Evolutionary conservation across 2,113 vertebrate genomes (phyloP).

Genomic region (Apodemus sylvaticus): DNA sequence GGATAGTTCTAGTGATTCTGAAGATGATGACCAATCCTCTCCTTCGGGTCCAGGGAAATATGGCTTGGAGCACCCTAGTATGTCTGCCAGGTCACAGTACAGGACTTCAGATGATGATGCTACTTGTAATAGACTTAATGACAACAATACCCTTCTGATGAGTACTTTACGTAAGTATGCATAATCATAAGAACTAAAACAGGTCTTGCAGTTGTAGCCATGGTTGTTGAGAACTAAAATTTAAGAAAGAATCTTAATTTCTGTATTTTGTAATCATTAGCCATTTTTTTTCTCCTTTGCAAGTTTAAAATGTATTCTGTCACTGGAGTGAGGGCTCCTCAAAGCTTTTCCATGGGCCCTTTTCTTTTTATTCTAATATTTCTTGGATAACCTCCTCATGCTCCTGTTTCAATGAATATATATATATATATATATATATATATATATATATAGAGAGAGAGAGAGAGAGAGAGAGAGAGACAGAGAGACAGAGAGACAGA

Average conservation of each 20-base stretch:
- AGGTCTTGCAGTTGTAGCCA: neutral
- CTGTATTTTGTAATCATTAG: constrained; percentile 5
- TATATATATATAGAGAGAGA: too few relatives aligned
- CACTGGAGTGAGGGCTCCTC: neutral
- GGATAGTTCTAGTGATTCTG: constrained; percentile 94
- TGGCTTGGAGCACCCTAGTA: constrained; percentile 84
- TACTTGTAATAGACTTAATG: constrained; percentile 84
- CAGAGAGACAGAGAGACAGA: too few relatives aligned
- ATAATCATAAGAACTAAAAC: constrained; percentile 63
- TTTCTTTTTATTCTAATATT: constrained; percentile 26
- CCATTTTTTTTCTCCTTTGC: constrained; percentile 40
- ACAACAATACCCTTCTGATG: constrained; percentile 90
- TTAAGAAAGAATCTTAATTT: constrained; percentile 38
- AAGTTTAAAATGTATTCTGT: constrained; percentile 17
- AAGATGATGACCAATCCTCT: constrained; percentile 86
- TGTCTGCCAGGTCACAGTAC: constrained; percentile 84
- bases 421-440: neutral
- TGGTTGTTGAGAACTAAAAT: constrained; percentile 42
- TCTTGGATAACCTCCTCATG: neutral
- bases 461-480: too few relatives aligned
- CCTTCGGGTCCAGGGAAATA: constrained; percentile 76
- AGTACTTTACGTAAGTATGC: constrained; percentile 95
- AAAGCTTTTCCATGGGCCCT: neutral
- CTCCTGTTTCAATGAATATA: neutral
- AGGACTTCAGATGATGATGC: constrained; percentile 83